Base-by-base conservation (phyloP, 2,113 vertebrate species). In the rabbit (Oryctolagus cuniculus) region DNA sequence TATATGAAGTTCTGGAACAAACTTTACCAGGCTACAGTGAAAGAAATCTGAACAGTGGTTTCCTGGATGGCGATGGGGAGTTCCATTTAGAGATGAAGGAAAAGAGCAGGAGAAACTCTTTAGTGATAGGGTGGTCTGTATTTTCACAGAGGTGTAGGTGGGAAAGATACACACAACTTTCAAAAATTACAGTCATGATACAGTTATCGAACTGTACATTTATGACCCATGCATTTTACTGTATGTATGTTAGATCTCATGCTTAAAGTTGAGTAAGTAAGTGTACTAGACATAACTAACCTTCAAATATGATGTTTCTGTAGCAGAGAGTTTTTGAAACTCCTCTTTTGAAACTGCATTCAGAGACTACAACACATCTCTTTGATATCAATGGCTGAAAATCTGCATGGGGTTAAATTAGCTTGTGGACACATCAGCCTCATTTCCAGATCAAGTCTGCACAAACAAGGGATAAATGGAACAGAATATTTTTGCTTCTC, bases 351-450 rank as follows among this genome's bases (percentile, higher is more conserved):
- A 17, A 75, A 70, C 2, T 90, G 15, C 38, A 81, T 9, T 91
- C 80, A 77, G 69, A 80, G 25, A 72, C 70, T n/a, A 81, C 7
- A 85, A 55, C 10, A 29, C 29, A 27, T 83, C 81, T 90, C 27
- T 90, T 80, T 77, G 31, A 21, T 63, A 80, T 73, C 58, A 75
- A 83, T 63, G 29, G 36, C 38, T 70, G 58, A 44, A 73, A 64
- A 61, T 51, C 15, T 86, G 27, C 58, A 82, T 58, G 5, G 63
- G 9, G 10, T 67, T 16, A 85, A 93, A 88, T 81, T 89, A 87
- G 81, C 38, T 78, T 90, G 78, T 70, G 17, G 55, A 93, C 90
- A 78, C 34, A 90, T 24, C 51, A 92, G n/a, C 11, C 73, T 77
- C 27, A 63, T 58, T 63, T 44, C 61, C 63, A 53, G 55, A 16